These are phyloP conservation scores for Sebastes melanostomus DNA, from an alignment of 2,797 vertebrate genomes.

Conservation along the genomic window DNA sequence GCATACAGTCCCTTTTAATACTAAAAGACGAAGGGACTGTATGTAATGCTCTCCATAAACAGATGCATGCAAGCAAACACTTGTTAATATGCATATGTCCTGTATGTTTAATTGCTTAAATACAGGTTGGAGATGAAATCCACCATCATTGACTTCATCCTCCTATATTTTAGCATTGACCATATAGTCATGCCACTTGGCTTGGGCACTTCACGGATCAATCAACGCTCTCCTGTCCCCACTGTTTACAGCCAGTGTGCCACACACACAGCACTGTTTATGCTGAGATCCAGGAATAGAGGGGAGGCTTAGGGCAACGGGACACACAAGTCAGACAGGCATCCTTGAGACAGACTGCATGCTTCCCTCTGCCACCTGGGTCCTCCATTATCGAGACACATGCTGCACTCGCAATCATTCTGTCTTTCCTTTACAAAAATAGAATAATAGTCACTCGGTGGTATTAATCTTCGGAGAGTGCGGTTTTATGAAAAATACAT, in stretches of 20 bases:
- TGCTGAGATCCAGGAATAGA: slow-evolving; percentile 39
- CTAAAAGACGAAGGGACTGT: neutral
- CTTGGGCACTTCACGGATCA: neutral
- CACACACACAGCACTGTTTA: slow-evolving; percentile 40
- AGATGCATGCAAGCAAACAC: neutral
- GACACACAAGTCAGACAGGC: neutral
- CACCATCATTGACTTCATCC: neutral
- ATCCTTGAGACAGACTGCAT: slow-evolving; percentile 5
- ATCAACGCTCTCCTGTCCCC: slow-evolving; percentile 3
- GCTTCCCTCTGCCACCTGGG: slow-evolving; percentile 2
- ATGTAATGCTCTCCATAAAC: neutral
- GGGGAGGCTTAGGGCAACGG: neutral
- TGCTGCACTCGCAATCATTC: neutral
- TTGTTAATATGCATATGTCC: neutral
- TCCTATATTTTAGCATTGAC: neutral
- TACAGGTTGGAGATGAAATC: neutral
- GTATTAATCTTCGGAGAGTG: neutral
- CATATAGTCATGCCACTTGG: neutral
- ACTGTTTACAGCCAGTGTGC: slow-evolving; percentile 31
- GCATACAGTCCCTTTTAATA: neutral
- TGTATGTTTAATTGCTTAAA: neutral
- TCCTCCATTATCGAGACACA: neutral
- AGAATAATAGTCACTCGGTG: neutral
- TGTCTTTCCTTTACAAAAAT: neutral
- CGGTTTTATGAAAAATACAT: neutral